Conservation (phyloP, 2,113 vertebrate genomes). For the Panthera tigris region DNA sequence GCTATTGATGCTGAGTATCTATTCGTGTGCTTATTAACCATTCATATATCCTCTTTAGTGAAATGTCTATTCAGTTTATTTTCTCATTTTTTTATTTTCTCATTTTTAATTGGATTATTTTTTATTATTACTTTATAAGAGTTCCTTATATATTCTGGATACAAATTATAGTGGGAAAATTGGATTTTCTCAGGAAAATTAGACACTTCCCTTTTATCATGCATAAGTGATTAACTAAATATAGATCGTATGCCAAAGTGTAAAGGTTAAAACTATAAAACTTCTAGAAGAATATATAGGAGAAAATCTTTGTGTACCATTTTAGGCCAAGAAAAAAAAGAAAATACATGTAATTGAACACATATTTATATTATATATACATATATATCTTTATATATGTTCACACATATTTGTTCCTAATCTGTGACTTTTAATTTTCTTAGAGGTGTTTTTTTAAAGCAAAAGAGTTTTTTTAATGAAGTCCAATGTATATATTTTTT, state of each 20-base stretch:
- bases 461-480: background rate
- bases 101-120: background rate
- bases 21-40: background rate
- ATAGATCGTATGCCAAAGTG: background rate
- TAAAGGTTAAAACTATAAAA: background rate
- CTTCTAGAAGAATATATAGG: background rate
- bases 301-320: background rate
- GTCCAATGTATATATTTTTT: background rate
- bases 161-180: background rate
- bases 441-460: background rate
- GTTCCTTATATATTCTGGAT: background rate
- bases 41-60: background rate
- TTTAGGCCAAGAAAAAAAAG: background rate
- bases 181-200: background rate
- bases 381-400: background rate
- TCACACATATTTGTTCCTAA: background rate
- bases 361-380: background rate
- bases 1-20: background rate
- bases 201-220: background rate
- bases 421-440: background rate
- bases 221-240: background rate
- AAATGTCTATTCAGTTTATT: background rate
- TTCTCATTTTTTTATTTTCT: background rate
- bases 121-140: background rate
- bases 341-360: background rate